A percentile compares a stretch with the other conserved stretches of the same genome.
These are phyloP conservation scores for Phallusia fumigata DNA, from an alignment of 23 tunicate species.

Conservation along the genomic window DNA sequence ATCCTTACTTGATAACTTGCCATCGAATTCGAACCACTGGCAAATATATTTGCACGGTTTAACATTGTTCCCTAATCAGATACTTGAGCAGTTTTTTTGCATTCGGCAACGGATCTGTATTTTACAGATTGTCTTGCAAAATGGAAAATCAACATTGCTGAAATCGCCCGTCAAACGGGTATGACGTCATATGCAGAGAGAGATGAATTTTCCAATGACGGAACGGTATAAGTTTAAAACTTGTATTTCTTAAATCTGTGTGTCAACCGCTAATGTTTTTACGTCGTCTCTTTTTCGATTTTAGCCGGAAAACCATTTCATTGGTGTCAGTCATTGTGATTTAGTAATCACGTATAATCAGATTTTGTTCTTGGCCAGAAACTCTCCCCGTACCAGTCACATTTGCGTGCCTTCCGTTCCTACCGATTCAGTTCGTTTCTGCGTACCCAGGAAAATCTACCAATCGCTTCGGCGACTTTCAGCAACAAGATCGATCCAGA, in stretches of 20 bases:
- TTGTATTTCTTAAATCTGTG: neutral
- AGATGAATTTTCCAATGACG: too few relatives aligned
- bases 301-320: too few relatives aligned
- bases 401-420: conserved; percentile 51
- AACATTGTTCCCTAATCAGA: too few relatives aligned
- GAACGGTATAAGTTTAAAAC: too few relatives aligned
- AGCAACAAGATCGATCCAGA: conserved; percentile 61
- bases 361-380: neutral
- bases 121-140: conserved; percentile 34
- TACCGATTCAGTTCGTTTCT: conserved; percentile 54
- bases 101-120: too few relatives aligned
- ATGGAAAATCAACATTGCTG: conserved; percentile 24
- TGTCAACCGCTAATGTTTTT: neutral
- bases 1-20: neutral
- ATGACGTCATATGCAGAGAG: neutral
- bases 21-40: too few relatives aligned
- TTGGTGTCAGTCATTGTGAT: too few relatives aligned
- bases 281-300: neutral
- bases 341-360: too few relatives aligned
- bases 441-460: conserved; percentile 11
- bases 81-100: too few relatives aligned
- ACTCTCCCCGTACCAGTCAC: conserved; percentile 34
- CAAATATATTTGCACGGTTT: too few relatives aligned
- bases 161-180: neutral
- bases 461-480: conserved; percentile 50